Evolutionary conservation across 1,140 invertebrate genomes (phyloP), one percentile per base, ranked within the genome.

Genomic region (Rhopalosiphum maidis): DNA sequence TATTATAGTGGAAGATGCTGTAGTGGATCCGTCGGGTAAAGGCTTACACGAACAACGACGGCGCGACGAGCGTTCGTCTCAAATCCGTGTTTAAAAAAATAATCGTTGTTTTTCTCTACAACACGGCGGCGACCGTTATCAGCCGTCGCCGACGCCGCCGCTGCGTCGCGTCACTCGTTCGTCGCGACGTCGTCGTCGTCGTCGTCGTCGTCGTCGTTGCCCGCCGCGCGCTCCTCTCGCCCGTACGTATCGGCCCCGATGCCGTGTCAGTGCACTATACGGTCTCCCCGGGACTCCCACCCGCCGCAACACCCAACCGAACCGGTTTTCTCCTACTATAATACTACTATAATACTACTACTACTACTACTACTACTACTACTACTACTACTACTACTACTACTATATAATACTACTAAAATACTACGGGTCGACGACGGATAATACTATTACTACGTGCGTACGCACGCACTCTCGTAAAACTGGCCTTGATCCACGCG

Each of bases 401-500:
- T 46, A 87, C 23, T 21, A 30, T 91, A 82, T 88, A 35, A 48
- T 51, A 88, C 87, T 60, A 91, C 90, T 35, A 83, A 51, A 91
- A n/a, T 82, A 77, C 55, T 91, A 48, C 90, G 85, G 6, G 83
- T 21, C 18, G 18, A 89, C 87, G 9, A 77, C 89, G 22, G 22
- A 68, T 90, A 90, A 6, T 60, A 55, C 51, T 90, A 77, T n/a
- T 77, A 77, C 55, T 91, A 51, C 83, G 83, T 7, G 85, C 25
- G 41, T 30, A 37, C 55, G 68, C 46, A 91, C 68, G 77, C 43
- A 91, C 90, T 93, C 91, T 93, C 91, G 91, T 93, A 86, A 93
- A 93, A 93, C 91, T 85, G 91, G 91, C 91, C 91, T 93, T 93
- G 91, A 93, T 93, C 91, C 86, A 18, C 48, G 48, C 37, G 54